Evolutionary conservation across 1,140 invertebrate genomes (phyloP).

Genomic region (Ceratina calcarata): DNA sequence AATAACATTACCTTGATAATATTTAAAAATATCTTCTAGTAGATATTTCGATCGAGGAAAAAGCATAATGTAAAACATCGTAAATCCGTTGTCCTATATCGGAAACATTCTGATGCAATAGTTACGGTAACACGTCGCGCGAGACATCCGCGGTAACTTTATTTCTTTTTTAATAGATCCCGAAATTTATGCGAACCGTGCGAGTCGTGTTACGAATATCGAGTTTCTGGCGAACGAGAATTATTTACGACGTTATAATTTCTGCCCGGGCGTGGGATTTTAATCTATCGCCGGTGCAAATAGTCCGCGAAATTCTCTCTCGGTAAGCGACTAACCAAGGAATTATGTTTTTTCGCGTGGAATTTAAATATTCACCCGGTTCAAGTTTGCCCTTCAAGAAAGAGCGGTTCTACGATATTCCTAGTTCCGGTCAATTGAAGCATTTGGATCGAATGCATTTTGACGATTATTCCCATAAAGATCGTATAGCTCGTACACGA

Average conservation of each 20-base stretch:
- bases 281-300: constrained; percentile 22
- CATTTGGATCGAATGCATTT: neutral
- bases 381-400: neutral
- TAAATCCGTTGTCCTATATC: neutral
- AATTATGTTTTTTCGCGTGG: neutral
- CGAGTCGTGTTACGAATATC: constrained; percentile 22
- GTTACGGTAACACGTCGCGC: neutral
- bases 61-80: neutral
- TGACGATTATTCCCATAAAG: neutral
- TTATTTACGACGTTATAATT: constrained; percentile 36
- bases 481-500: too few relatives aligned
- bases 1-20: neutral
- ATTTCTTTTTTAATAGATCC: constrained; percentile 28
- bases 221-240: neutral
- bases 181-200: constrained; percentile 10
- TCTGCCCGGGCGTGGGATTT: constrained; percentile 9
- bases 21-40: neutral
- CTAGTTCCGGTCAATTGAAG: neutral
- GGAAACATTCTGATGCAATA: neutral
- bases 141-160: neutral
- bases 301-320: constrained; percentile 5
- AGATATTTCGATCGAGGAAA: neutral
- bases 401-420: constrained; percentile 4
- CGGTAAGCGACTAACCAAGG: constrained; percentile 6
- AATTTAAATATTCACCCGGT: neutral